phyloP scores from a whole-genome alignment of 2,888 invertebrate species.

The Creontiades dilutus region DNA sequence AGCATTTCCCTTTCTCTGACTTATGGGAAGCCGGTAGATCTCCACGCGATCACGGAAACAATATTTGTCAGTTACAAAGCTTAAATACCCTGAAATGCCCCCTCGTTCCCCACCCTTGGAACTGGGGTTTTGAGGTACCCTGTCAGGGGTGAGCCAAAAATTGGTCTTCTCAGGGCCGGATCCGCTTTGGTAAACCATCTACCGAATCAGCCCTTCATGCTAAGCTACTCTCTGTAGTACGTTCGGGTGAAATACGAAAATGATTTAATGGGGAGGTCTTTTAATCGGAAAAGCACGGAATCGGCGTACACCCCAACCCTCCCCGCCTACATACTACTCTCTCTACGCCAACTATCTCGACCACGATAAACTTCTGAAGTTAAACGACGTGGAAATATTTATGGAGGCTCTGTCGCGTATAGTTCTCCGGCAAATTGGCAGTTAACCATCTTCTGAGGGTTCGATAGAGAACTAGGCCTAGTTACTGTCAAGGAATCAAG shows the following conservation, averaged over 20 bases:
- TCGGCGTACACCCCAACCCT: background rate
- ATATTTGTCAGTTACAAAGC: conserved; percentile 71
- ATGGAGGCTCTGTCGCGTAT: conserved; percentile 44
- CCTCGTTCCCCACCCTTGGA: background rate
- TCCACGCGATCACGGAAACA: conserved; percentile 71
- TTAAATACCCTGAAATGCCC: conserved; percentile 60
- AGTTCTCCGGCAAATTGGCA: conserved; percentile 40
- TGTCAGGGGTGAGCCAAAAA: background rate
- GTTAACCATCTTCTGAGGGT: background rate
- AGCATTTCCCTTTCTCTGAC: conserved; percentile 66
- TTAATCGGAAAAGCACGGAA: conserved; percentile 61
- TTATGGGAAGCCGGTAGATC: conserved; percentile 62
- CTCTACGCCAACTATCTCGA: background rate
- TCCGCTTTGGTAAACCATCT: conserved; percentile 14
- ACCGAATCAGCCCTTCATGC: conserved; percentile 33
- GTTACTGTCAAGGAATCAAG: background rate
- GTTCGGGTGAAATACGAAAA: conserved; percentile 47
- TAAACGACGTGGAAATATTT: conserved; percentile 59
- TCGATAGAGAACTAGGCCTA: background rate
- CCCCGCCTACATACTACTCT: background rate
- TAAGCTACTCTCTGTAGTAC: background rate
- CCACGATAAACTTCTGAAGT: conserved; percentile 48
- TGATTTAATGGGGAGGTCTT: conserved; percentile 63
- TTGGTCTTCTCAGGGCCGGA: background rate
- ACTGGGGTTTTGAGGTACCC: background rate